Base-by-base conservation (phyloP, 2,113 vertebrate species). In the Nothocercus nigrocapillus region DNA sequence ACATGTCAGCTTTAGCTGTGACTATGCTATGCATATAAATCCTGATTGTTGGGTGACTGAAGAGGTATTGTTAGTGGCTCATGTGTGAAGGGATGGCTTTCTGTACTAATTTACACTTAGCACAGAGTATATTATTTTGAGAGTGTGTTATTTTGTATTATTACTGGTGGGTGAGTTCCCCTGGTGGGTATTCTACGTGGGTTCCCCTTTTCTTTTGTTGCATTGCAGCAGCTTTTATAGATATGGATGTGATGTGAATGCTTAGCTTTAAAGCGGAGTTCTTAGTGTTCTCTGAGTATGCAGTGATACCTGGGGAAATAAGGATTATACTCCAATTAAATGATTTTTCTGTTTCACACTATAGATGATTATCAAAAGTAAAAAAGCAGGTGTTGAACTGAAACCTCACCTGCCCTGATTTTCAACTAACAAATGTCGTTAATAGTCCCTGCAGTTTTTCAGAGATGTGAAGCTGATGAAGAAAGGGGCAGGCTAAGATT, bases 381-480 rank as follows among this genome's bases (percentile, higher is more conserved):
- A 62, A 78, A 86, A 87, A 85, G 67, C 88, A 96, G 93, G 54
- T 89, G 84, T 92, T 95, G 51, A 80, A 82, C 70, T 86, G 75
- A 81, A 93, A 82, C 27, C 92, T 85, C 73, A 73, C 62, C 25
- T 2, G 0, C 81, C 81, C 85, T 87, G 82, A 77, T 95, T 95
- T 93, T 95, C 81, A 90, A 72, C 85, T 96, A 91, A 79, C 83
- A 92, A 56, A 90, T 91, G 32, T 77, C 85, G 59, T 82, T 88
- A 91, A 81, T 89, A 84, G 75, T 45, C 72, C 34, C 51, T 83
- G 63, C n/a, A 91, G 40, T 88, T 95, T 94, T 91, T 58, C 68
- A 87, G 74, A 69, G 90, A 96, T 92, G 88, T 96, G 88, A 94
- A 94, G 66, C 1, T 96, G 81, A 82, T 94, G 93, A 94, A 93